These are phyloP conservation scores for Callospermophilus lateralis DNA, from an alignment of 2,113 vertebrate species.

Conservation along the genomic window DNA sequence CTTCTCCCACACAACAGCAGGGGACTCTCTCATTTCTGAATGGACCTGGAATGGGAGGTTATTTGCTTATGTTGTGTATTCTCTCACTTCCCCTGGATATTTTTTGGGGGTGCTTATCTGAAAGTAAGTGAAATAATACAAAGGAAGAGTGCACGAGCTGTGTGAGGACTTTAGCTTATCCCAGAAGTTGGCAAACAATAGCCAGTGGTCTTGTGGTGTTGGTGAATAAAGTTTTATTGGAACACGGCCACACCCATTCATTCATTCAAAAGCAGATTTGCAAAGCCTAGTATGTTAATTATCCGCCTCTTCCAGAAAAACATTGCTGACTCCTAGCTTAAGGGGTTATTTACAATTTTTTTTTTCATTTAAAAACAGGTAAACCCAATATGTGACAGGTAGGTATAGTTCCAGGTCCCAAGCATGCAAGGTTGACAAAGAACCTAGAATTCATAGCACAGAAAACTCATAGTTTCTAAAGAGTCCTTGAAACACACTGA, in stretches of 20 bases:
- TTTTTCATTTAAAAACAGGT: not conserved
- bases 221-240: not conserved
- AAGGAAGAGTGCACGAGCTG: not conserved
- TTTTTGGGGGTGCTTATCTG: not conserved
- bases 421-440: not conserved
- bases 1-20: not conserved
- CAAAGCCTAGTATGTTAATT: not conserved
- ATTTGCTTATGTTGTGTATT: too few species aligned
- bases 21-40: not conserved
- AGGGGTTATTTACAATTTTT: not conserved
- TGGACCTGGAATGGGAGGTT: not conserved
- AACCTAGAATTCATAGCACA: not conserved
- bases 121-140: not conserved
- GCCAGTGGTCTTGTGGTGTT: not conserved
- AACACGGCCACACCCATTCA: not conserved
- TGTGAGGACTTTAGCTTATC: not conserved
- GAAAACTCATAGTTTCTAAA: not conserved
- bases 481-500: not conserved
- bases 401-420: not conserved
- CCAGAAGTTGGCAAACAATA: not conserved
- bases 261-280: not conserved
- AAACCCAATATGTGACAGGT: not conserved
- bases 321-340: not conserved
- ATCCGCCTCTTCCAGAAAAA: not conserved
- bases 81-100: too few species aligned